Evolutionary conservation across 2,113 vertebrate species (phyloP), one percentile per base, ranked within the genome.

Genomic region (Bos indicus): DNA sequence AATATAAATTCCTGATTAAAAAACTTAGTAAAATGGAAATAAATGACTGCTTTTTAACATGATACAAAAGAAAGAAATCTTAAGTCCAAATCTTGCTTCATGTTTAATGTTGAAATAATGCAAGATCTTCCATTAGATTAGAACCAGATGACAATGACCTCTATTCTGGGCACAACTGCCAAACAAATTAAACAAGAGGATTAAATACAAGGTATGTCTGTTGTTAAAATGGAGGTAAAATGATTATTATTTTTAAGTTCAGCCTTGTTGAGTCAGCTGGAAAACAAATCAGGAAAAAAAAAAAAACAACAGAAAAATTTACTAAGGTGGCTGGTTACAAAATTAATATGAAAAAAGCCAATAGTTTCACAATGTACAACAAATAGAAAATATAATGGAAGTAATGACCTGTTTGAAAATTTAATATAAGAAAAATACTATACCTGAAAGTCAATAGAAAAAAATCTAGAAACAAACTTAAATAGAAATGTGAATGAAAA

Each of bases 311-410:
- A 89, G 12, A 93, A 95, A 92, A 92, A 36, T 82, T 92, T 86
- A 85, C 48, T 84, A 96, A 96, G 56, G 33, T 71, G 89, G 43
- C 82, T 62, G 36, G 33, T 86, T 97, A 92, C 56, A 83, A 96
- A 97, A 94, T 86, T 94, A 97, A 97, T 89, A 85, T 54, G 64
- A 40, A 90, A 97, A 88, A 88, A 88, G 51, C 36, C 87, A 95
- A 95, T 36, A 62, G 81, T 19, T 71, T 93, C 43, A 88, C 48
- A 83, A 81, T 30, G 14, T 48, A 86, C 48, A 88, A 88, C 67
- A 97, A 71, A 91, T 7, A 74, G 60, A 89, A 97, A 89, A 78
- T 28, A 12, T 89, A 74, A 95, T 77, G 19, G 71, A 94, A 93
- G 86, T 94, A 92, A 96, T 1, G 33, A 94, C 93, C 51, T 52